phyloP scores from a whole-genome alignment of 2,888 invertebrate species.

The Ectemnius lituratus region DNA sequence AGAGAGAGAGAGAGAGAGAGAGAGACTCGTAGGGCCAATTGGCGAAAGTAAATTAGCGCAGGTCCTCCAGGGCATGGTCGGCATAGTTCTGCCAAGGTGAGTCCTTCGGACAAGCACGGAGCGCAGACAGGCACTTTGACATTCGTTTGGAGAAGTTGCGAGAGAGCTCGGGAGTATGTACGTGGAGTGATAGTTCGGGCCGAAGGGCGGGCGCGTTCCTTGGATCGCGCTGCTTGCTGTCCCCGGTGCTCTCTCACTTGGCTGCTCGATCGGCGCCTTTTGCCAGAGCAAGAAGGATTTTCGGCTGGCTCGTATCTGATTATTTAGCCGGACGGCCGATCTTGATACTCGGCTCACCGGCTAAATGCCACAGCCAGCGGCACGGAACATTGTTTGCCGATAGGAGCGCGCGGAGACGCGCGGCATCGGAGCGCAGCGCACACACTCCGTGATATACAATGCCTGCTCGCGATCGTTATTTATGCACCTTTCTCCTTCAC shows the following conservation, averaged over 20 bases:
- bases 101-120: background rate
- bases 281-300: slow-evolving; percentile 51
- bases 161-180: background rate
- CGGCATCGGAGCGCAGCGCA: slow-evolving; percentile 21
- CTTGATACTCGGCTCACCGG: slow-evolving; percentile 61
- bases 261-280: slow-evolving; percentile 28
- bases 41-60: slow-evolving; percentile 62
- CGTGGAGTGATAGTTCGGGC: background rate
- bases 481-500: slow-evolving; percentile 24
- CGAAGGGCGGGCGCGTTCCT: slow-evolving; percentile 7
- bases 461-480: slow-evolving; percentile 47
- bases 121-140: background rate
- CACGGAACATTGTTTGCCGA: slow-evolving; percentile 64
- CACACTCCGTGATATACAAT: slow-evolving; percentile 44
- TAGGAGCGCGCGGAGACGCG: slow-evolving; percentile 24
- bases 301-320: slow-evolving; percentile 59
- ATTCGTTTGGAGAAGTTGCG: background rate
- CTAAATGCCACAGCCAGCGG: slow-evolving; percentile 57
- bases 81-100: background rate
- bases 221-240: background rate
- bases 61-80: slow-evolving; percentile 22
- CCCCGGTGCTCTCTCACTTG: slow-evolving; percentile 4
- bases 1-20: too few relatives aligned
- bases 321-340: slow-evolving; percentile 64
- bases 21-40: slow-evolving; percentile 34